Percentiles rank a stretch among this genome's conserved stretches.
These are phyloP conservation scores for Nowickia ferox DNA, from an alignment of 2,888 invertebrate species.

Conservation along the genomic window DNA sequence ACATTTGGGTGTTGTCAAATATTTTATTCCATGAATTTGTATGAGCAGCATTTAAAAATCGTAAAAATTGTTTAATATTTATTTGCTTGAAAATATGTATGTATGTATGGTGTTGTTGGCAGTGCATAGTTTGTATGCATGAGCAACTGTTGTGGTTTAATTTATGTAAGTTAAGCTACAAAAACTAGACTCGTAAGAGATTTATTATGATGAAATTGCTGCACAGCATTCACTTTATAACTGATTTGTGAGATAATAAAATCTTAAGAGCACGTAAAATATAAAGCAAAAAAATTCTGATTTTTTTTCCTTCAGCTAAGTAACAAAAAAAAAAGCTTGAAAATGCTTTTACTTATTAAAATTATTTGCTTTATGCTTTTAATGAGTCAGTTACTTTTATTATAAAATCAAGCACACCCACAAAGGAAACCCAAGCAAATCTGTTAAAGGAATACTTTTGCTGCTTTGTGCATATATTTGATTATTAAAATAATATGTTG, in stretches of 20 bases:
- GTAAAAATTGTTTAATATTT: constrained; percentile 75
- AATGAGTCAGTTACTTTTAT: constrained; percentile 54
- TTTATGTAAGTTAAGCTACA: constrained; percentile 53
- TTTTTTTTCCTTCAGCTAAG: constrained; percentile 1
- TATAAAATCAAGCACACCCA: constrained; percentile 6
- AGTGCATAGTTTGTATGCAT: neutral
- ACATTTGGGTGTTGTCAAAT: constrained; percentile 79
- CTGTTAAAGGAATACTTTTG: neutral
- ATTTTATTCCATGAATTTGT: constrained; percentile 82
- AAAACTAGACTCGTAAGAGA: constrained; percentile 31
- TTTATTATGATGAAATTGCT: constrained; percentile 65
- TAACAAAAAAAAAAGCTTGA: neutral
- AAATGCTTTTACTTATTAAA: constrained; percentile 15
- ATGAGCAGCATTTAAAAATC: constrained; percentile 80
- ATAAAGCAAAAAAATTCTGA: constrained; percentile 2
- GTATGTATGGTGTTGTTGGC: too few species aligned
- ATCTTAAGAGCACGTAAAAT: constrained; percentile 17
- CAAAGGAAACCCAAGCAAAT: neutral
- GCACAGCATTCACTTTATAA: constrained; percentile 8
- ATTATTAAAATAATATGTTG: constrained; percentile 3
- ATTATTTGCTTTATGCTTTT: constrained; percentile 3
- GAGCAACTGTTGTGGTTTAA: constrained; percentile 13
- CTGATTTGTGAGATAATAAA: neutral
- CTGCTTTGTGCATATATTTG: constrained; percentile 18
- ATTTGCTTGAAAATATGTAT: neutral